Percentiles rank a stretch among this genome's conserved stretches.
Conservation (phyloP, 2,797 vertebrate species). For the Esox masquinongy region DNA sequence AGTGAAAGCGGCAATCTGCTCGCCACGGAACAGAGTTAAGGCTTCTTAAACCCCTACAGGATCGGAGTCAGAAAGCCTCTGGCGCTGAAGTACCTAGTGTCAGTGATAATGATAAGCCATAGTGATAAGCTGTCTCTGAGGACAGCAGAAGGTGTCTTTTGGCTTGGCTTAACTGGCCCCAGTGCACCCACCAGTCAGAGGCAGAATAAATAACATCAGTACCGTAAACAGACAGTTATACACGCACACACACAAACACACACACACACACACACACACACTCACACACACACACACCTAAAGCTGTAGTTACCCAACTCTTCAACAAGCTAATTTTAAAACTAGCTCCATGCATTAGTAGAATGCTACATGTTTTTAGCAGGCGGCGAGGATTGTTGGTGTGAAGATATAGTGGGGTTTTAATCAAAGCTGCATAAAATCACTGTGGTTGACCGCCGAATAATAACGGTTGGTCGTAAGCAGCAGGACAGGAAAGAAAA, state of each 20-base stretch:
- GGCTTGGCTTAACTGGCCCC: slow-evolving; percentile 1
- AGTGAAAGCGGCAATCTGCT: not conserved
- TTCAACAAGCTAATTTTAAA: not conserved
- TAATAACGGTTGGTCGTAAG: no score
- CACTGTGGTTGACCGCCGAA: no score
- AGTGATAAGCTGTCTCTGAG: slow-evolving; percentile 1
- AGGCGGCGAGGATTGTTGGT: no score
- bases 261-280: not conserved
- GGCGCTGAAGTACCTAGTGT: not conserved
- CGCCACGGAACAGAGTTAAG: slow-evolving; percentile 3
- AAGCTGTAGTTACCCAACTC: not conserved
- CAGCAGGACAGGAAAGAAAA: no score
- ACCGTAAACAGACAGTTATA: not conserved
- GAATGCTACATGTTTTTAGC: no score
- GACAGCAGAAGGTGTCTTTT: not conserved
- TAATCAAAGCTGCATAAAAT: no score
- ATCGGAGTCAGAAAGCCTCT: not conserved
- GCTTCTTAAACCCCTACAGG: slow-evolving; percentile 6
- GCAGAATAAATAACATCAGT: not conserved
- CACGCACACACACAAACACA: not conserved
- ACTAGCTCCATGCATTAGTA: not conserved
- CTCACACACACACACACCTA: not conserved
- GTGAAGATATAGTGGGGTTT: no score
- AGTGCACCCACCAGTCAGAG: not conserved
- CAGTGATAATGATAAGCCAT: slow-evolving; percentile 8